These are phyloP conservation scores for Tillus elongatus DNA, from an alignment of 2,888 invertebrate genomes.

Conservation along the genomic window DNA sequence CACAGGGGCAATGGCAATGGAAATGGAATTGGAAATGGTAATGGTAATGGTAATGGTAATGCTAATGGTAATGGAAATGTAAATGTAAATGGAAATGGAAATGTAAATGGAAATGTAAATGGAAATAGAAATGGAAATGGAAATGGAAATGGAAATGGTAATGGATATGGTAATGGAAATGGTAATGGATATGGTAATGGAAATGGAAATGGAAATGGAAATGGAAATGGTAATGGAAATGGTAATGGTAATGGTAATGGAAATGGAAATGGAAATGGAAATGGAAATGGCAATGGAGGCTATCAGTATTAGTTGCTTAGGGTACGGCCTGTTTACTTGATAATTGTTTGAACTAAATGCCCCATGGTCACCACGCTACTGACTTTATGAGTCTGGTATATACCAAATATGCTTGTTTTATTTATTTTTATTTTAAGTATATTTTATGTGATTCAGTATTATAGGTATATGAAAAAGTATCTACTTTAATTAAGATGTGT, in stretches of 20 bases:
- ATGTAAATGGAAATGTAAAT: background rate
- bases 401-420: too few species aligned
- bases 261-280: conserved; percentile 2
- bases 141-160: conserved; percentile 7
- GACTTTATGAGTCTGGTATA: too few species aligned
- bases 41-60: conserved; percentile 17
- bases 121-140: conserved; percentile 1
- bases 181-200: conserved; percentile 13
- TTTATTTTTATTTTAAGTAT: too few species aligned
- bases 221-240: conserved; percentile 12
- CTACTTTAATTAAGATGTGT: too few species aligned
- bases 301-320: background rate
- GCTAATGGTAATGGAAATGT: conserved; percentile 16
- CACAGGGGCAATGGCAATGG: conserved; percentile 13
- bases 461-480: too few species aligned
- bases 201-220: conserved; percentile 3
- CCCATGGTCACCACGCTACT: too few species aligned
- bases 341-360: too few species aligned
- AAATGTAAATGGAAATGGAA: conserved; percentile 17
- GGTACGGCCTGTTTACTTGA: too few species aligned
- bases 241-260: conserved; percentile 17
- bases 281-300: background rate
- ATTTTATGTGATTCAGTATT: too few species aligned
- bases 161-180: conserved; percentile 19
- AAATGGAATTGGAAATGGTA: conserved; percentile 19